Base-by-base conservation (phyloP, 2,113 vertebrate species). In the Varanus salvator region DNA sequence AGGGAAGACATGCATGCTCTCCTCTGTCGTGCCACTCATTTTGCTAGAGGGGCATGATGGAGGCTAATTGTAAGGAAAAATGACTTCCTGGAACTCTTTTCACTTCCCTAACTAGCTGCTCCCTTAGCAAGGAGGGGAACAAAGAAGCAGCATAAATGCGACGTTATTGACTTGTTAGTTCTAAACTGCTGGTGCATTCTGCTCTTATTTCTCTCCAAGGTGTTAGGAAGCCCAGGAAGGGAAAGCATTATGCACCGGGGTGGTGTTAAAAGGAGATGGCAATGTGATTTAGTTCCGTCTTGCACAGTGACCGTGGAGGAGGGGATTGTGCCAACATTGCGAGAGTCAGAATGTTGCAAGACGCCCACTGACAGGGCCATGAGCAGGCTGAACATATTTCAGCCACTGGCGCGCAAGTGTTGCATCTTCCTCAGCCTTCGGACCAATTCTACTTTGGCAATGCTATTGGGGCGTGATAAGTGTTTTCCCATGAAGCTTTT, bases 1-100 rank as follows among this genome's bases (percentile, higher is more conserved):
- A 93, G 38, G 38, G 38, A 44, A 44, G 38, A 3, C 38, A 66
- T 88, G 82, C 57, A 8, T 80, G 50, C 21, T 94, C 90, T 69
- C 4, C 31, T 91, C 85, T 94, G 7, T 87, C 77, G 72, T 82
- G 91, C 85, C 85, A 91, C 84, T 92, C 90, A 90, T 86, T 91
- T 64, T 88, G 60, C 71, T 80, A 52, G 72, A 92, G 89, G 78
- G 19, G 68, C 7, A 87, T 91, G 92, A 88, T 8, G 78, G 84
- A 25, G 4, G 48, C n/a, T 80, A 92, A 95, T 64, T 91, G 15
- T 52, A 91, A 74, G 54, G 76, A 68, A 78, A 91, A 94, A 94
- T 83, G 0, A 85, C 25, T 92, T 93, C 92, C 48, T 91, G 78
- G 77, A 21, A 38, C 66, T 93, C 27, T 21, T 92, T 27, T 91